These are phyloP conservation scores for Petaurus breviceps DNA, from an alignment of 2,113 vertebrate species.

Conservation along the genomic window DNA sequence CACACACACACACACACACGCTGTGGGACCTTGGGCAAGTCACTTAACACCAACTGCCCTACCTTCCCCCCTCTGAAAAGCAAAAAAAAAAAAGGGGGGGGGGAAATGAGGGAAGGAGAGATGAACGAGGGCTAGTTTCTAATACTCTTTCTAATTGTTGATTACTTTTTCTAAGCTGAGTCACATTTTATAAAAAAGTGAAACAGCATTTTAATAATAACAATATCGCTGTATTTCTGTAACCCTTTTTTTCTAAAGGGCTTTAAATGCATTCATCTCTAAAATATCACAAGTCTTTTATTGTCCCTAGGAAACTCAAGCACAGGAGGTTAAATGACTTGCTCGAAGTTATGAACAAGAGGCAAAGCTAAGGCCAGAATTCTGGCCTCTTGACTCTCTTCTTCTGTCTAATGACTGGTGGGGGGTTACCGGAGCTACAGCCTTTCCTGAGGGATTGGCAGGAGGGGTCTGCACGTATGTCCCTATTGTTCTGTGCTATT, in stretches of 20 bases:
- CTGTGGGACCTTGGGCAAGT: no score
- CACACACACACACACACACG: no score
- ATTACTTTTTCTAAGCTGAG: conserved; percentile 17
- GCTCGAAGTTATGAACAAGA: background rate
- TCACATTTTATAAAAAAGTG: conserved; percentile 14
- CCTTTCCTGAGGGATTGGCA: conserved; percentile 54
- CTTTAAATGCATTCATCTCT: conserved; percentile 21
- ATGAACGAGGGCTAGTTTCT: background rate
- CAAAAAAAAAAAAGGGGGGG: background rate
- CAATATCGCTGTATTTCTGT: background rate
- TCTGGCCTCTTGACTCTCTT: background rate
- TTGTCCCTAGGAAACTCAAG: background rate
- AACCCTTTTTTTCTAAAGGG: background rate
- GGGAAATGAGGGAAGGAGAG: background rate
- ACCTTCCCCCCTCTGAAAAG: no score
- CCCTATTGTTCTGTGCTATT: conserved; percentile 68
- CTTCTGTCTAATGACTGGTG: background rate
- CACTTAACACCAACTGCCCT: no score
- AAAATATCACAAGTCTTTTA: background rate
- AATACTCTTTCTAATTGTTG: conserved; percentile 1
- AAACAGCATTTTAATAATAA: conserved; percentile 23
- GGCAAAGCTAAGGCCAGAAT: background rate
- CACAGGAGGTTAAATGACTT: background rate
- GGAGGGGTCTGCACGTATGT: conserved; percentile 2
- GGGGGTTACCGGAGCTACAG: background rate